These are phyloP conservation scores for Cheilosia variabilis DNA, from an alignment of 2,888 invertebrate species.

Conservation along the genomic window DNA sequence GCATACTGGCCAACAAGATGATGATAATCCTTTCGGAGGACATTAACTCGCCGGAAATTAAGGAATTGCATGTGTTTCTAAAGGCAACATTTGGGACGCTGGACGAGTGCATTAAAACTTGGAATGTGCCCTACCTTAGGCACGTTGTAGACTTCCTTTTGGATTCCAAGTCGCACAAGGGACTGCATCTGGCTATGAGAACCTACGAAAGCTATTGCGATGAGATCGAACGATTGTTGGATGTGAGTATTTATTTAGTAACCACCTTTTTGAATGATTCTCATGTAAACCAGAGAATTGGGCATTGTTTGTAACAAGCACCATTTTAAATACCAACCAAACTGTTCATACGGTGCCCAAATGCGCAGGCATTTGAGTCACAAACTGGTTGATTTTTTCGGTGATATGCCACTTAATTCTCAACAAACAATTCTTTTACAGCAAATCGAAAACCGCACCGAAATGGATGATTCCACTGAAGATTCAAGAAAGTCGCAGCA, in stretches of 20 bases:
- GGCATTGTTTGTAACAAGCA: too few species aligned
- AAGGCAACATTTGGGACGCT: conserved; percentile 80
- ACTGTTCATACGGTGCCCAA: too few species aligned
- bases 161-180: conserved; percentile 79
- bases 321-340: too few species aligned
- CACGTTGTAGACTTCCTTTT: conserved; percentile 81
- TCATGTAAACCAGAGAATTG: too few species aligned
- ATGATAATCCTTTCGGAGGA: conserved; percentile 82
- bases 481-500: conserved; percentile 80
- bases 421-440: conserved; percentile 33
- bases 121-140: conserved; percentile 81
- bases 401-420: too few species aligned
- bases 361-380: too few species aligned
- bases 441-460: conserved; percentile 78
- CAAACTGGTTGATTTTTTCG: too few species aligned
- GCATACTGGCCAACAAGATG: conserved; percentile 82
- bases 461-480: conserved; percentile 80
- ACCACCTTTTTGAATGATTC: too few species aligned
- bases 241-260: conserved; percentile 77
- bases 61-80: conserved; percentile 80
- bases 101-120: conserved; percentile 80
- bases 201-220: conserved; percentile 79
- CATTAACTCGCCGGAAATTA: conserved; percentile 79
- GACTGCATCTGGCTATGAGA: conserved; percentile 80
- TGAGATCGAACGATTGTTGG: conserved; percentile 80